phyloP scores from a whole-genome alignment of 1,140 invertebrate genomes.

The Andrena cerasifolii region DNA sequence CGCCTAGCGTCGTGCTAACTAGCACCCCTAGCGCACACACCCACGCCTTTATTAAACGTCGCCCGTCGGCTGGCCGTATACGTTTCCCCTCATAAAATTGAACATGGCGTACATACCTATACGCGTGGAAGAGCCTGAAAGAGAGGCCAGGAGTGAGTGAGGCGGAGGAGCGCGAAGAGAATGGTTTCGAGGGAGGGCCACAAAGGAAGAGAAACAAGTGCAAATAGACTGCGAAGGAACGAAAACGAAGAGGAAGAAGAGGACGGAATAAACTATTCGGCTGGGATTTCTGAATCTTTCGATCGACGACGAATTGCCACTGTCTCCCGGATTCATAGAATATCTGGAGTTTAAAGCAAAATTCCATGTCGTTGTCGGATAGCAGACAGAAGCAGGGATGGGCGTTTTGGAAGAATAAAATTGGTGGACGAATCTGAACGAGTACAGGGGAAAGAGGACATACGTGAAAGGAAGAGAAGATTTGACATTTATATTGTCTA shows the following conservation, averaged over 20 bases:
- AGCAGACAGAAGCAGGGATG: too few relatives aligned
- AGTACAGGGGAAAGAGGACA: too few relatives aligned
- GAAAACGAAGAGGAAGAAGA: neutral
- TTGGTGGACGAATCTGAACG: too few relatives aligned
- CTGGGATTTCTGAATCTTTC: constrained; percentile 5
- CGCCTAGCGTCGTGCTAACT: constrained; percentile 78
- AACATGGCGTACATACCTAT: constrained; percentile 71
- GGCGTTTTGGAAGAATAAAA: too few relatives aligned
- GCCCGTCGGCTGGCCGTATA: constrained; percentile 73
- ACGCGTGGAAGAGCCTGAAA: constrained; percentile 42
- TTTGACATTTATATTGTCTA: too few relatives aligned
- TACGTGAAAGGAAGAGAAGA: too few relatives aligned
- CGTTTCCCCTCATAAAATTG: constrained; percentile 77
- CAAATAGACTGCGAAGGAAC: neutral
- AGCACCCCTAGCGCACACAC: constrained; percentile 76
- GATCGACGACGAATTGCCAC: neutral
- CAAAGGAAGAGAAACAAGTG: neutral
- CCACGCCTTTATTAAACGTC: constrained; percentile 79
- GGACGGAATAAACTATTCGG: constrained; percentile 4
- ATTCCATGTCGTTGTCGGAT: neutral
- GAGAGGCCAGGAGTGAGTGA: neutral
- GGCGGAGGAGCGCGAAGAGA: neutral
- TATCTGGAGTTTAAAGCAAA: neutral
- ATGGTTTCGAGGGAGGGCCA: neutral
- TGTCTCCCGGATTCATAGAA: neutral